Base-by-base conservation (phyloP, 2,113 vertebrate species). In the Nycticryphes semicollaris region DNA sequence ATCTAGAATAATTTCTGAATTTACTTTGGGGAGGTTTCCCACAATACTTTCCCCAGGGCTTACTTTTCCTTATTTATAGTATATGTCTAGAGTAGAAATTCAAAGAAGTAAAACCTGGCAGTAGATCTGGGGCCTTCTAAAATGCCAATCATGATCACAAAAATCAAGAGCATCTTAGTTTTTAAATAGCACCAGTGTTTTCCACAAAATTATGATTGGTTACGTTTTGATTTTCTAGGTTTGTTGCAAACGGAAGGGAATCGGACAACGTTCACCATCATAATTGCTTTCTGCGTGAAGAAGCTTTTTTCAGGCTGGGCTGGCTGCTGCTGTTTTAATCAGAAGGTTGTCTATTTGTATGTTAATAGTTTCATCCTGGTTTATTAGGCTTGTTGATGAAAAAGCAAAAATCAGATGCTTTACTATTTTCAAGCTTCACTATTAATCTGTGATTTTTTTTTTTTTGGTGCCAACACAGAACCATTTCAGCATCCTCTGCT, bases 301-400 rank as follows among this genome's bases (percentile, higher is more conserved):
- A 95, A 79, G 90, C 95, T 96, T 97, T 96, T 97, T 97, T 79
- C 97, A 97, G 93, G 87, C 93, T 91, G 54, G 39, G 96, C 86
- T 90, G 95, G 82, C 66, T 85, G 87, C 92, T 64, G 97, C 97
- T 98, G 94, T 97, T 98, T 98, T 97, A 98, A 98, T 98, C 97
- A 98, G 96, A 97, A 98, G 68, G 87, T 95, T 97, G 97, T 97
- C 98, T 97, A 98, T 98, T 98, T 98, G 96, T 98, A 98, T 98
- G 98, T 97, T 98, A 98, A 98, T 98, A 97, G 93, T 97, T 98
- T 97, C 96, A 98, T 97, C 93, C 84, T 85, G 83, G 86, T 96
- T 98, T 98, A 98, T 98, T 97, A 97, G 95, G 87, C 83, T 97
- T 91, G 96, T 97, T 91, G 96, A 97, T 97, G 94, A 97, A 98